Evolutionary conservation across 2,113 vertebrate genomes (phyloP).

Genomic region (Macroglossus sobrinus): DNA sequence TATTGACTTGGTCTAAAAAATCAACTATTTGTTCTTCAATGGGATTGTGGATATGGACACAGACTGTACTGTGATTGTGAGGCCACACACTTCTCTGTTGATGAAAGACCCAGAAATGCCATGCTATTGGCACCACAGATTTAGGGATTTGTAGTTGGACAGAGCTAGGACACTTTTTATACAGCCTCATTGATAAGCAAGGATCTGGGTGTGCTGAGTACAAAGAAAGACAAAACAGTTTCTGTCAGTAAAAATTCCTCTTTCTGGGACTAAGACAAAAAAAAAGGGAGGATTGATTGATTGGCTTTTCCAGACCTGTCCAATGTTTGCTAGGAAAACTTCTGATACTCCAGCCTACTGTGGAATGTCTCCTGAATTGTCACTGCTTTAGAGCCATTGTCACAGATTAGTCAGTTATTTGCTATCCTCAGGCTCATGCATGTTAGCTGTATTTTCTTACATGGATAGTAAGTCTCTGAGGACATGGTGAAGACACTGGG

Average conservation of each 20-base stretch:
- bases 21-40: neutral
- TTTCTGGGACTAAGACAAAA: neutral
- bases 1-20: constrained; percentile 11
- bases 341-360: neutral
- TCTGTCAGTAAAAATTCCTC: neutral
- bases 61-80: neutral
- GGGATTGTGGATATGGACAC: neutral
- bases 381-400: neutral
- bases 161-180: neutral
- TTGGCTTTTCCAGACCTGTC: neutral
- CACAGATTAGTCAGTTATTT: neutral
- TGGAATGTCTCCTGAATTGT: neutral
- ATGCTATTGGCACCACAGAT: neutral
- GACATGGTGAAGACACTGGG: neutral
- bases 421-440: neutral
- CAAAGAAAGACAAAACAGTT: neutral
- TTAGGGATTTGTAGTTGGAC: neutral
- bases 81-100: neutral
- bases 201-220: neutral
- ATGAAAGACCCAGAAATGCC: neutral
- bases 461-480: neutral
- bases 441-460: neutral
- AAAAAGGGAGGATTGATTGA: neutral
- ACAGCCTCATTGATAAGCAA: neutral
- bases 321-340: neutral